phyloP scores from a whole-genome alignment of 2,113 vertebrate genomes.

The Helogale parvula region DNA sequence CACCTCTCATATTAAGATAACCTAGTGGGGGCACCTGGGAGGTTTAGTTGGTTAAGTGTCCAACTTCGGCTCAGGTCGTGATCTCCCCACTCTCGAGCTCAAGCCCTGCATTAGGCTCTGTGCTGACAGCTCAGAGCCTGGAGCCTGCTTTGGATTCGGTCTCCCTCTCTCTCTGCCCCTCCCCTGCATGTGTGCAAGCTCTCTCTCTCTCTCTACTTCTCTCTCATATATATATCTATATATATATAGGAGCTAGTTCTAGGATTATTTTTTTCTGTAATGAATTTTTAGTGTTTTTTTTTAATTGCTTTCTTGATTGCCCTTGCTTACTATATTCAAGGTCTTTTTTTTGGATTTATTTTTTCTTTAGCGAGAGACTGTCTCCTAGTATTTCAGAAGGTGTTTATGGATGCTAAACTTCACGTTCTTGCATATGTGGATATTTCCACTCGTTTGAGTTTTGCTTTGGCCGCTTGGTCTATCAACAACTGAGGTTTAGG shows the following conservation, averaged over 20 bases:
- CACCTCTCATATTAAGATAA: background rate
- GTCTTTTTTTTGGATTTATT: background rate
- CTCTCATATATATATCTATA: no score
- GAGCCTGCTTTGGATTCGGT: no score
- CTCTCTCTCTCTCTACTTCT: no score
- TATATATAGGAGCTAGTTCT: background rate
- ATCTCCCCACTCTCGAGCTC: no score
- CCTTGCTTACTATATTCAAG: background rate
- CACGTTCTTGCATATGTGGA: background rate
- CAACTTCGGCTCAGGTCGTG: no score
- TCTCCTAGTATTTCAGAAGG: background rate
- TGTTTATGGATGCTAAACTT: background rate
- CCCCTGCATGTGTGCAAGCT: no score
- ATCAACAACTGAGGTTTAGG: background rate
- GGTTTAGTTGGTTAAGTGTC: no score
- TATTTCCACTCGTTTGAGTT: background rate
- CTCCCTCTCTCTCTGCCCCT: no score
- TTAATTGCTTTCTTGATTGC: constrained; percentile 4
- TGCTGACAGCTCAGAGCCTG: no score
- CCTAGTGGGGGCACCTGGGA: background rate
- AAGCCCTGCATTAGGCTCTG: no score
- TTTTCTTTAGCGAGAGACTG: background rate
- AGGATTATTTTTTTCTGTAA: background rate
- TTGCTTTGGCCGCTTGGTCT: background rate
- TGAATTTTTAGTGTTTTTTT: background rate